Evolutionary conservation across 2,113 vertebrate genomes (phyloP).

Genomic region (Pluvianellus socialis): DNA sequence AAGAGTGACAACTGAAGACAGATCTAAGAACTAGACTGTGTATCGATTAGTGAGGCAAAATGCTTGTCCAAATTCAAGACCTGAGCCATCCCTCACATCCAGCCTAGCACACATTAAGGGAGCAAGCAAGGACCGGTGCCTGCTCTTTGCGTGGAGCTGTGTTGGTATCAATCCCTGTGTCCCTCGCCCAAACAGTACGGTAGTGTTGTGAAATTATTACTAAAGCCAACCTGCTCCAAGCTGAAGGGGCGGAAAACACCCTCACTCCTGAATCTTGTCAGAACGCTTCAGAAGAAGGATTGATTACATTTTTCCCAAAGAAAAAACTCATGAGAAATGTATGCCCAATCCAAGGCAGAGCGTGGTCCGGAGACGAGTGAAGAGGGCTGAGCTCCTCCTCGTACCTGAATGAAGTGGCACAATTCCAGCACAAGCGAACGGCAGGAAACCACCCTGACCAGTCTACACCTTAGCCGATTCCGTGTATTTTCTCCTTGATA

Average conservation of each 20-base stretch:
- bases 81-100: neutral
- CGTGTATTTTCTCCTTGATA: neutral
- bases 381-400: neutral
- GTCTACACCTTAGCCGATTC: neutral
- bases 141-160: neutral
- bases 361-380: neutral
- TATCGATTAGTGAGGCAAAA: neutral
- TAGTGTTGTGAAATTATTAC: neutral
- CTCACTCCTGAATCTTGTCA: neutral
- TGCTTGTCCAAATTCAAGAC: neutral
- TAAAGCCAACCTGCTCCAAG: neutral
- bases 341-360: neutral
- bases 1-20: neutral
- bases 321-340: neutral
- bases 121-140: neutral
- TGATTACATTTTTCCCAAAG: neutral
- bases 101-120: neutral
- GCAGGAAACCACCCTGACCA: neutral
- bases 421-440: neutral
- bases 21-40: neutral
- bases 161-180: accelerated
- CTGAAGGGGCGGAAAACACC: neutral
- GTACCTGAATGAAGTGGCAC: neutral
- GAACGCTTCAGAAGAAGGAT: neutral
- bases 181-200: accelerated